Evolutionary conservation across 2,797 vertebrate species (phyloP).

Genomic region (Mus minutoides): DNA sequence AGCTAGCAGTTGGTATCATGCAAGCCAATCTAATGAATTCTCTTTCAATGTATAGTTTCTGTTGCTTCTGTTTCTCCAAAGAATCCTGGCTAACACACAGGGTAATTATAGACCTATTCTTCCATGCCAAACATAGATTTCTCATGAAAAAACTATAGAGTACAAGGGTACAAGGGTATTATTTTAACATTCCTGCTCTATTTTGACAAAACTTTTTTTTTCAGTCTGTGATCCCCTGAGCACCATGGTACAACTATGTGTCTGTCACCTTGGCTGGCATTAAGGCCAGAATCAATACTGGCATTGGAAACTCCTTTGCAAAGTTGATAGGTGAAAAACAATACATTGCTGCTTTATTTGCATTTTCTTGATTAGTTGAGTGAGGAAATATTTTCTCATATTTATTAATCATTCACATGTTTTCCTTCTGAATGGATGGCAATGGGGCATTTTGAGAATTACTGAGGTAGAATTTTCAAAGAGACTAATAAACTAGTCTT

Average conservation of each 20-base stretch:
- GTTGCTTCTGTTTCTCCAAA: neutral
- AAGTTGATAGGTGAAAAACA: constrained; percentile 64
- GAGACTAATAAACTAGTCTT: constrained; percentile 18
- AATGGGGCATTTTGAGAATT: constrained; percentile 65
- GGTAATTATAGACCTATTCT: constrained; percentile 8
- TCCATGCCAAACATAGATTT: neutral
- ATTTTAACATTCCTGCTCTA: neutral
- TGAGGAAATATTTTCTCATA: constrained; percentile 61
- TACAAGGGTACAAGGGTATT: neutral
- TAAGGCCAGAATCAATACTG: neutral
- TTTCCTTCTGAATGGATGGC: constrained; percentile 48
- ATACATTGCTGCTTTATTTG: constrained; percentile 64
- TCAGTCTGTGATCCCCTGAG: neutral
- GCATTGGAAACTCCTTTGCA: constrained; percentile 58
- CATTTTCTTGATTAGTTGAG: constrained; percentile 74
- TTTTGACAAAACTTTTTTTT: constrained; percentile 49
- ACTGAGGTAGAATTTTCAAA: constrained; percentile 61
- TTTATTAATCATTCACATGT: constrained; percentile 72
- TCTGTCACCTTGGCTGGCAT: constrained; percentile 18
- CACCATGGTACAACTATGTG: neutral
- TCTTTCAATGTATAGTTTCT: neutral
- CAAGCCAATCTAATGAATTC: neutral
- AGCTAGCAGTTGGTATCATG: neutral
- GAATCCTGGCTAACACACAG: neutral
- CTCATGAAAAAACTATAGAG: neutral